A percentile compares a stretch with the other conserved stretches of the same genome.
phyloP scores from a whole-genome alignment of 2,888 invertebrate genomes.

The Leptopterna dolabrata region DNA sequence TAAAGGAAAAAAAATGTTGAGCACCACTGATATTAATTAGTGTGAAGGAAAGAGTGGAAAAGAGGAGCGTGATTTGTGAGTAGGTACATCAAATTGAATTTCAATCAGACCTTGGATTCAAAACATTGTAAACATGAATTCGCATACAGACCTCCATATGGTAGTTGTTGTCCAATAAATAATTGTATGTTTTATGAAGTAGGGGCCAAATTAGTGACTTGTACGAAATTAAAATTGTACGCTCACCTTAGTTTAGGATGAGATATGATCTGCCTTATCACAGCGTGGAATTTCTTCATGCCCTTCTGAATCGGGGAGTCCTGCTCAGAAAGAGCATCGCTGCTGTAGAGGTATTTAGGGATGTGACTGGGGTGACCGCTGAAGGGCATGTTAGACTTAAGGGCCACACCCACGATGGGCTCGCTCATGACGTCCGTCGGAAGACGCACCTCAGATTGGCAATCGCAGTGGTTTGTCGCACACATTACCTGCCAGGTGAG shows the following conservation, averaged over 20 bases:
- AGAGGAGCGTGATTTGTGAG: too few relatives aligned
- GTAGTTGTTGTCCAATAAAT: too few relatives aligned
- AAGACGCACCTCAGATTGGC: neutral
- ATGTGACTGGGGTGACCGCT: constrained; percentile 20
- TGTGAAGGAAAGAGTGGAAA: too few relatives aligned
- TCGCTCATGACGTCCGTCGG: neutral
- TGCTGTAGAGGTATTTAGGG: neutral
- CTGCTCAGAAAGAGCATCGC: neutral
- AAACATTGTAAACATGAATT: too few relatives aligned
- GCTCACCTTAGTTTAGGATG: neutral
- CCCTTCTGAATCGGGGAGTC: neutral
- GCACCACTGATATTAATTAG: too few relatives aligned
- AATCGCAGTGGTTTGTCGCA: constrained; percentile 11
- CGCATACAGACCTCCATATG: too few relatives aligned
- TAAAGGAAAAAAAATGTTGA: too few relatives aligned
- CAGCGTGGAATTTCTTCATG: neutral
- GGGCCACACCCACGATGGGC: neutral
- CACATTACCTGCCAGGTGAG: neutral
- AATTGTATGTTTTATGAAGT: too few relatives aligned
- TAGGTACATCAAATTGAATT: too few relatives aligned
- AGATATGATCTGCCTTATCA: neutral
- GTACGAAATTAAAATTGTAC: too few relatives aligned
- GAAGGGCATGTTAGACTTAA: neutral
- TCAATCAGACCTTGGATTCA: too few relatives aligned
- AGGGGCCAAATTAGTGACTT: too few relatives aligned